phyloP scores from a whole-genome alignment of 2,797 vertebrate genomes.

The Eutrigla gurnardus region DNA sequence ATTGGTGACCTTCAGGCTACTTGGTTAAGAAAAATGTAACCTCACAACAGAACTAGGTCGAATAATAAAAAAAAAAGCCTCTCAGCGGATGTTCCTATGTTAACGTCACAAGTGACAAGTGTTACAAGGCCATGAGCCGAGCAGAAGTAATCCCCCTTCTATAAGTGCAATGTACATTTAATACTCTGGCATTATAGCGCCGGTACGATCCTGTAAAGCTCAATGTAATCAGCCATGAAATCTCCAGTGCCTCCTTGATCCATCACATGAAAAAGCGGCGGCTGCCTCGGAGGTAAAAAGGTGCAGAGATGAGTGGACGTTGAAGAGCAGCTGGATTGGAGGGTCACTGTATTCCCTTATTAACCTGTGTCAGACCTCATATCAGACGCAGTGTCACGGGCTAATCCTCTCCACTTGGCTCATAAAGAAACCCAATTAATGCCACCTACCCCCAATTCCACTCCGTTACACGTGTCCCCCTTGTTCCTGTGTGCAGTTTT shows the following conservation, averaged over 20 bases:
- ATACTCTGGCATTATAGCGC: neutral
- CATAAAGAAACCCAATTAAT: slow-evolving; percentile 31
- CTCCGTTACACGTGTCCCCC: slow-evolving; percentile 9
- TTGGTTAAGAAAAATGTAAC: too few species aligned
- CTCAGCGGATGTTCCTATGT: too few species aligned
- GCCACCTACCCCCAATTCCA: slow-evolving; percentile 6
- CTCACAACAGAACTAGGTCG: too few species aligned
- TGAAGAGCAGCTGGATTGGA: slow-evolving; percentile 5
- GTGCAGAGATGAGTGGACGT: slow-evolving; percentile 14
- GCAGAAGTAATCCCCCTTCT: too few species aligned
- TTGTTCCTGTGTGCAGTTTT: slow-evolving; percentile 11
- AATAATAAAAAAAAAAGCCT: too few species aligned
- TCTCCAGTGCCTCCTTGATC: slow-evolving; percentile 6
- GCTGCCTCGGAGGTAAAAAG: slow-evolving; percentile 13
- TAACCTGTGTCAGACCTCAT: slow-evolving; percentile 31
- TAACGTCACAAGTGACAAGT: too few species aligned
- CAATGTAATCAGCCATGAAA: slow-evolving; percentile 18
- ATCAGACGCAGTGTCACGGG: slow-evolving; percentile 34
- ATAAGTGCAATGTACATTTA: too few species aligned
- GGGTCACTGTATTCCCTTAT: slow-evolving; percentile 33
- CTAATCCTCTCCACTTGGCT: slow-evolving; percentile 38
- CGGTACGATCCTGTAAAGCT: neutral
- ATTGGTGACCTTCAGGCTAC: too few species aligned
- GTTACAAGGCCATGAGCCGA: too few species aligned
- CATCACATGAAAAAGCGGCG: neutral